These are phyloP conservation scores for Stenodema calcarata DNA, from an alignment of 2,888 invertebrate species.

Conservation along the genomic window DNA sequence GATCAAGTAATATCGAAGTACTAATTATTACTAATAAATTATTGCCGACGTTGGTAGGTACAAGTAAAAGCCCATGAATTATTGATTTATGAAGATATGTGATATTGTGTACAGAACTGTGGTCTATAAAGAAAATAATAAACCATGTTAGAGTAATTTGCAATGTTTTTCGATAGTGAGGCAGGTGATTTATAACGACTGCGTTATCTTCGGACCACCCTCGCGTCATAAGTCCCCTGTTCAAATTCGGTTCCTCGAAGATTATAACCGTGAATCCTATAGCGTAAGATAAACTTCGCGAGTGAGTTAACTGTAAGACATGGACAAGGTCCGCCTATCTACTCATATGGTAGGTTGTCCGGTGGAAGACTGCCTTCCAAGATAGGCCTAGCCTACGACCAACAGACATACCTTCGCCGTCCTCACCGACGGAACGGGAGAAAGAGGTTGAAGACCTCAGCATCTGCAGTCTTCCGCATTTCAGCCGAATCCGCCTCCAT, in stretches of 20 bases:
- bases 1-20: no score
- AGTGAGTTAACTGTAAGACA: conserved; percentile 36
- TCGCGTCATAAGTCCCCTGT: no score
- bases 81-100: no score
- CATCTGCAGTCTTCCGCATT: background rate
- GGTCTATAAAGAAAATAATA: no score
- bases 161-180: no score
- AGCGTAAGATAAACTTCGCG: background rate
- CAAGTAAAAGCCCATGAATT: no score
- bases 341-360: conserved; percentile 41
- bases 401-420: conserved; percentile 16
- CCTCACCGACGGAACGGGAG: background rate
- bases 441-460: conserved; percentile 33
- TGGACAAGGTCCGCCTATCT: conserved; percentile 39
- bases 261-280: background rate
- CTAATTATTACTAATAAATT: no score
- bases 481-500: background rate
- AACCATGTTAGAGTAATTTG: no score
- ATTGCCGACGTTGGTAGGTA: no score
- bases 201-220: no score
- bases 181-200: no score
- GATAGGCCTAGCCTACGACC: conserved; percentile 32
- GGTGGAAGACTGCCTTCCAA: conserved; percentile 7
- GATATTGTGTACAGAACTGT: no score
- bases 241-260: background rate